Evolutionary conservation across 2,888 invertebrate genomes (phyloP).

Genomic region (Scaeva pyrastri): DNA sequence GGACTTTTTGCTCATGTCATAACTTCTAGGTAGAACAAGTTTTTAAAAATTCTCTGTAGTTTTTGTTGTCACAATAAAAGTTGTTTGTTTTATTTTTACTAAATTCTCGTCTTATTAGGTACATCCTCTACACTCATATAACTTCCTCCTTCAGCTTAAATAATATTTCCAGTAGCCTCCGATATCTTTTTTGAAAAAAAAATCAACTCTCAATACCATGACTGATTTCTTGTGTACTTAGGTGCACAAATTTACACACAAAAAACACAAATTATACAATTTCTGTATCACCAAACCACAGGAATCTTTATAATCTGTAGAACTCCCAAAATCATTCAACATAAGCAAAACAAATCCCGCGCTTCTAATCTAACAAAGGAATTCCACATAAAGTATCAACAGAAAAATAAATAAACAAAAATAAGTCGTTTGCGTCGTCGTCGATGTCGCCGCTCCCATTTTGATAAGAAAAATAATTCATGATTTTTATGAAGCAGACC

Average conservation of each 20-base stretch:
- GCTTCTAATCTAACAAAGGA: slow-evolving; percentile 7
- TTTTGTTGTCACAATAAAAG: too few species aligned
- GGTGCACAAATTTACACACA: neutral
- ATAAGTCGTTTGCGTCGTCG: slow-evolving; percentile 11
- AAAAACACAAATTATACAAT: neutral
- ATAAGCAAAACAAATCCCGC: neutral
- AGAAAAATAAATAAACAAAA: slow-evolving; percentile 5
- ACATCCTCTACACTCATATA: too few species aligned
- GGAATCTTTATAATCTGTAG: neutral
- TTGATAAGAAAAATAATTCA: slow-evolving; percentile 27
- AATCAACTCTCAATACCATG: too few species aligned
- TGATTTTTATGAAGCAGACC: neutral
- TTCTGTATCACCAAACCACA: neutral
- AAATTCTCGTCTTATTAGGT: too few species aligned
- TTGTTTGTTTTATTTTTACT: too few species aligned
- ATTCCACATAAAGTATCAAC: slow-evolving; percentile 11
- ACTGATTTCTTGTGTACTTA: neutral
- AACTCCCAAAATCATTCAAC: neutral
- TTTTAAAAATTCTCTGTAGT: too few species aligned
- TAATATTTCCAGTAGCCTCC: too few species aligned
- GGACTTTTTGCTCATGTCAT: too few species aligned
- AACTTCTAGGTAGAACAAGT: too few species aligned
- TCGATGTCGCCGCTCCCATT: neutral
- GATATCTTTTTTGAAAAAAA: too few species aligned
- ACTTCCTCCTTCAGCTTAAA: too few species aligned